Evolutionary conservation across 2,888 invertebrate species (phyloP), one percentile per base, ranked within the genome.

Genomic region (Tuta absoluta): DNA sequence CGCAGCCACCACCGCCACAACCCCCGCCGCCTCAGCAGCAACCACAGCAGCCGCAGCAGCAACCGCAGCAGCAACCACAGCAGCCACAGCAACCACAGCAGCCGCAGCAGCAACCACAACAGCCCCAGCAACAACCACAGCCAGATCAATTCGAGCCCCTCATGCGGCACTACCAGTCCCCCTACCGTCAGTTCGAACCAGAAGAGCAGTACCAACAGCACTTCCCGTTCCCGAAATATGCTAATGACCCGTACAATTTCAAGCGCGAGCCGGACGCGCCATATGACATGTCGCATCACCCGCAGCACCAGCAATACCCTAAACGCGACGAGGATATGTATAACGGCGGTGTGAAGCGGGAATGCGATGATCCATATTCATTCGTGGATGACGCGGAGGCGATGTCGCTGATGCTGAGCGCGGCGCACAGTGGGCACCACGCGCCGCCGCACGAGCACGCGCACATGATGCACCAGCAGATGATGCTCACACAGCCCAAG

Each of bases 351-450:
- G 91, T 93, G 73, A 94, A 94, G 77, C 90, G 94, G 68, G 94
- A 94, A 79, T 93, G 93, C 71, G 95, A 95, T 74, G 96, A 96
- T 84, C 96, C 96, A 2, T 97, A 97, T 85, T 96, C 95, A 78
- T 97, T 97, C 87, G 96, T 97, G 69, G 96, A 96, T 82, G 96
- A 96, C 79, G 41, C 41, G 24, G 96, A 96, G 72, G 92, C 92
- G 64, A 92, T 93, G 92, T 92, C 92, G 79, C 89, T 92, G 62
- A 93, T 93, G 80, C 86, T 93, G 75, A 89, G 90, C 75, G 89
- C 78, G 74, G 80, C 76, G 69, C 78, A 68, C 66, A 69, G 85
- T 68, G 80, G 78, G 67, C 80, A 78, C 69, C 84, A 84, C 66
- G 91, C 87, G 75, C 91, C 92, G 75, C 80, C 78, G 68, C 83